Conservation (phyloP, 2,888 invertebrate genomes). For the Caenorhabditis sp. region DNA sequence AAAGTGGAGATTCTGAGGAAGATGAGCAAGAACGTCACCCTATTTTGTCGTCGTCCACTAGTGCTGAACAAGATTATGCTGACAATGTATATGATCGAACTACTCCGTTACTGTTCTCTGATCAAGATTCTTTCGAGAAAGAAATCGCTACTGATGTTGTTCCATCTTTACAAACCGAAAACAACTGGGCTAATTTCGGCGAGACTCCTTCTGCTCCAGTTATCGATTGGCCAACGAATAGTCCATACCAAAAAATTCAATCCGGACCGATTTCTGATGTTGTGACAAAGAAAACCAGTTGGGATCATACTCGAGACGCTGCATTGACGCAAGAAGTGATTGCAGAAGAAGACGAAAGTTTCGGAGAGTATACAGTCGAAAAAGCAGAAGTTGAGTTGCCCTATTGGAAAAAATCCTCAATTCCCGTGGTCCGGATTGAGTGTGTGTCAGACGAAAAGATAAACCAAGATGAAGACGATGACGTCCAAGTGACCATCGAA, state of each 20-base stretch:
- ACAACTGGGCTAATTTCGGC: constrained; percentile 39
- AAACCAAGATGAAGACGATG: constrained; percentile 1
- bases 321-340: constrained; percentile 23
- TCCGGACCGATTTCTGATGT: background rate
- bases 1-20: background rate
- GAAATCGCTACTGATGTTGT: background rate
- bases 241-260: background rate
- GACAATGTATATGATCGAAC: constrained; percentile 25
- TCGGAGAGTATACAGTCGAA: background rate
- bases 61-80: constrained; percentile 17
- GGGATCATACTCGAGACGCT: constrained; percentile 10
- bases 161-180: background rate
- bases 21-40: background rate
- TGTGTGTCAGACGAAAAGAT: constrained; percentile 27
- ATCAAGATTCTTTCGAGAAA: constrained; percentile 33
- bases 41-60: background rate
- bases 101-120: constrained; percentile 47
- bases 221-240: constrained; percentile 33
- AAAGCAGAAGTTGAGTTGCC: background rate
- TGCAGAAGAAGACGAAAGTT: constrained; percentile 42
- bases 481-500: background rate
- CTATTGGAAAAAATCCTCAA: constrained; percentile 28
- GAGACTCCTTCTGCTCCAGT: background rate
- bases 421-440: constrained; percentile 29
- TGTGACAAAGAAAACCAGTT: background rate